A percentile compares a stretch with the other conserved stretches of the same genome.
These are phyloP conservation scores for Rynchops niger DNA, from an alignment of 2,113 vertebrate species.

Conservation along the genomic window DNA sequence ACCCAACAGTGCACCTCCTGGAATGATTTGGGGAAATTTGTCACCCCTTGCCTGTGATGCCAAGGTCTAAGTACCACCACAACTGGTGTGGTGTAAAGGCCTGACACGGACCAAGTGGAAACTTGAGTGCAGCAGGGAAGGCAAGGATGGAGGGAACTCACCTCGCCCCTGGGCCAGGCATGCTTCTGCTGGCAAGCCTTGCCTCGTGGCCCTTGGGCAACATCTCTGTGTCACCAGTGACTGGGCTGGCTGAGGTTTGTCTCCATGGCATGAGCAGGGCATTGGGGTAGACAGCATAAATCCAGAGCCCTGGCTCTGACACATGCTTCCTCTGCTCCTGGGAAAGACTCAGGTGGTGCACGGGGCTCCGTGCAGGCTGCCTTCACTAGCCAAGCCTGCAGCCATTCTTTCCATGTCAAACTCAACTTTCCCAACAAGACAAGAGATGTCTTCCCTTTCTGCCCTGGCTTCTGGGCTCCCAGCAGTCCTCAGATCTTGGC, in stretches of 20 bases:
- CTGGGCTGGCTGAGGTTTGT: neutral
- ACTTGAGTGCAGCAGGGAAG: fast-evolving
- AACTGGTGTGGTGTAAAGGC: neutral
- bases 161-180: neutral
- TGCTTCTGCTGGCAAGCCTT: neutral
- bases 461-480: neutral
- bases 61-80: neutral
- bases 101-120: neutral
- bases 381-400: neutral
- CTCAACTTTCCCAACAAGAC: neutral
- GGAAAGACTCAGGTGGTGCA: no score
- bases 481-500: neutral
- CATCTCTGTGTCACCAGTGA: neutral
- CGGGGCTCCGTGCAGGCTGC: neutral
- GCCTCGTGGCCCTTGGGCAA: neutral
- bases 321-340: neutral
- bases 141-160: neutral
- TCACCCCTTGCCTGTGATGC: neutral
- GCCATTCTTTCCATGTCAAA: neutral
- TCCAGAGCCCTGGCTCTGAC: neutral
- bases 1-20: neutral
- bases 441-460: neutral
- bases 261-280: neutral
- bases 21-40: neutral
- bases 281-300: neutral